Evolutionary conservation across 2,888 invertebrate genomes (phyloP), one percentile per base, ranked within the genome.

Genomic region (Drosophila anceps): DNA sequence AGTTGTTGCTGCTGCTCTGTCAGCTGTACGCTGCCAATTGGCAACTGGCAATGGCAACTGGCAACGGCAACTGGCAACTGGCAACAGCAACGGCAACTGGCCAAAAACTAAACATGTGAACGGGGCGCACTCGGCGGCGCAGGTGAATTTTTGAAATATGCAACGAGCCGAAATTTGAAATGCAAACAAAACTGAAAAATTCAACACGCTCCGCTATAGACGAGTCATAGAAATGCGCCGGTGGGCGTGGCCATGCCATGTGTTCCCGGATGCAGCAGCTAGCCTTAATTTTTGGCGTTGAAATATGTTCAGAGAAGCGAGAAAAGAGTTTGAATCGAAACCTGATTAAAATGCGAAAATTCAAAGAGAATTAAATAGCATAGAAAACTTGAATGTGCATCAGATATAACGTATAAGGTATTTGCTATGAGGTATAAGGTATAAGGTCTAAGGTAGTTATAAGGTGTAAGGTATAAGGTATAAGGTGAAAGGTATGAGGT

Each of bases 121-220:
- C 12, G 43, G 33, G n/a, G 33, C 35, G 37, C 41, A 29, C 35
- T 54, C 18, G 39, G 24, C 50, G 39, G 60, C 67, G 41, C 76
- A 82, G 77, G 62, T 72, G 53, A 63, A 65, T 54, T 61, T 61
- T 29, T 83, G 69, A 88, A 83, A 81, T 81, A 90, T 90, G 81
- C 84, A 83, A 65, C 69, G 70, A 60, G 71, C 75, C 67, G 77
- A 88, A 88, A 90, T 86, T 86, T 90, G 74, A 81, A 90, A 90
- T 88, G 86, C 86, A 86, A 86, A 88, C 77, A 85, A 70, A 77
- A 57, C 71, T 64, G 48, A 64, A 68, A 65, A 24, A 62, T 79
- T 62, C 70, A 63, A 31, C 54, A 41, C 10, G 33, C 44, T 15
- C 51, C 43, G 58, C 60, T 29, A 20, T 41, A 20, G 31, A 33